Evolutionary conservation across 2,113 vertebrate genomes (phyloP).

Genomic region (Opisthocomus hoazin): DNA sequence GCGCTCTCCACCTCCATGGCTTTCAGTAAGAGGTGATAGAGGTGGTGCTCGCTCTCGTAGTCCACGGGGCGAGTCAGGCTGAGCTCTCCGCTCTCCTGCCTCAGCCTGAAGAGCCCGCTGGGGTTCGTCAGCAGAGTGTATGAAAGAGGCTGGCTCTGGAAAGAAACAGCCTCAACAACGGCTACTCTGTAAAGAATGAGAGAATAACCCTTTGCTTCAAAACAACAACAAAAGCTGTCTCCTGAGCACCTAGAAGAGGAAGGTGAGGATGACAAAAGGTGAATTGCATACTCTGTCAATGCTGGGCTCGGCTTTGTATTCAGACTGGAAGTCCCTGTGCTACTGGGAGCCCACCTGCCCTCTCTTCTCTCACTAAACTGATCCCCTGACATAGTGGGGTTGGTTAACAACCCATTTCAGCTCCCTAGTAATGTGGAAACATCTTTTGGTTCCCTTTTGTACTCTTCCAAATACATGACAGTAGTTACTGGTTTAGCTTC

Average conservation of each 20-base stretch:
- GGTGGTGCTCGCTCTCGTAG: constrained; percentile 81
- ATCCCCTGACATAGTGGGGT: background rate
- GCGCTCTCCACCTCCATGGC: constrained; percentile 76
- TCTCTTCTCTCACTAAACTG: background rate
- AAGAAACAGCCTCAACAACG: constrained; percentile 82
- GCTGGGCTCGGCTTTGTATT: background rate
- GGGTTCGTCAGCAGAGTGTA: constrained; percentile 82
- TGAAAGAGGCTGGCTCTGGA: constrained; percentile 79
- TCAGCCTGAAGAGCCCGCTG: constrained; percentile 81
- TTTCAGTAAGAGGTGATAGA: constrained; percentile 81
- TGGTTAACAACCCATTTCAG: background rate
- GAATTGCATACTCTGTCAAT: background rate
- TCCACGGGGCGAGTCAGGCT: constrained; percentile 78
- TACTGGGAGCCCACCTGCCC: background rate
- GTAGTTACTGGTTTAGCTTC: background rate
- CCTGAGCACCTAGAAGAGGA: background rate
- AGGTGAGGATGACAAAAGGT: background rate
- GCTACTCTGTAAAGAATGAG: constrained; percentile 67
- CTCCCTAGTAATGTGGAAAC: background rate
- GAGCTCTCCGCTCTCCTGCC: constrained; percentile 79
- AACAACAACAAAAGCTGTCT: background rate
- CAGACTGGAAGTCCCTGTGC: background rate
- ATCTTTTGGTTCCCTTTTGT: background rate
- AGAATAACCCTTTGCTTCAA: background rate
- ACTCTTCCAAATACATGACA: background rate